Base-by-base conservation (phyloP, 2,888 invertebrate genomes). In the Idaea straminata region DNA sequence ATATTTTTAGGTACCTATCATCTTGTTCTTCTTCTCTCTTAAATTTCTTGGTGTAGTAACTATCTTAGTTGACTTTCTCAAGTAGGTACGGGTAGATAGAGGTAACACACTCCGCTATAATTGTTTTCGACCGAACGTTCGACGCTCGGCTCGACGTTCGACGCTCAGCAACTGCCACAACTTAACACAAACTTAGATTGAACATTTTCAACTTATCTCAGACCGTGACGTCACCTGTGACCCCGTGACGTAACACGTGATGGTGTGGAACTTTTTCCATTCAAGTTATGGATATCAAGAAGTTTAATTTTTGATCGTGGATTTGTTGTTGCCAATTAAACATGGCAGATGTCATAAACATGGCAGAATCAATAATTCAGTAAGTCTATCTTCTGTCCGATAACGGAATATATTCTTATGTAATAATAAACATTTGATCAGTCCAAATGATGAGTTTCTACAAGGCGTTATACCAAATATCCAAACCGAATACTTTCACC, bases 111-210 rank as follows among this genome's bases (percentile, higher is more conserved):
- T 63, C 35, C 57, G 7, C 62, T 16, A 35, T 69, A 65, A 68
- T 68, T 68, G 66, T 66, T 68, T 66, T 47, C 47, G 47, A 47
- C 38, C 36, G 60, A 65, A 34, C 59, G 25, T 25, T 25, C 25
- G 25, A 25, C 25, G 25, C 25, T 25, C 25, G 25, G 25, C 25
- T 25, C 25, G 25, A 25, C 25, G 25, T 3, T 25, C 25, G 25
- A 3, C 25, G 63, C 66, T n/a, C 57, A 59, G 61, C 63, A 16
- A 25, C 38, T 65, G 67, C 64, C 60, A 64, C 61, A 61, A 25
- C 59, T 68, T 64, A 70, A 72, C 57, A 66, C 64, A 63, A 73
- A 73, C 64, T 74, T 74, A 74, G 68, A 74, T 74, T 74, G 73
- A 72, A 73, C 69, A 72, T 69, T 66, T 65, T 61, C 60, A 70